Base-by-base conservation (phyloP, 2,888 invertebrate species). In the Teleogryllus oceanicus region DNA sequence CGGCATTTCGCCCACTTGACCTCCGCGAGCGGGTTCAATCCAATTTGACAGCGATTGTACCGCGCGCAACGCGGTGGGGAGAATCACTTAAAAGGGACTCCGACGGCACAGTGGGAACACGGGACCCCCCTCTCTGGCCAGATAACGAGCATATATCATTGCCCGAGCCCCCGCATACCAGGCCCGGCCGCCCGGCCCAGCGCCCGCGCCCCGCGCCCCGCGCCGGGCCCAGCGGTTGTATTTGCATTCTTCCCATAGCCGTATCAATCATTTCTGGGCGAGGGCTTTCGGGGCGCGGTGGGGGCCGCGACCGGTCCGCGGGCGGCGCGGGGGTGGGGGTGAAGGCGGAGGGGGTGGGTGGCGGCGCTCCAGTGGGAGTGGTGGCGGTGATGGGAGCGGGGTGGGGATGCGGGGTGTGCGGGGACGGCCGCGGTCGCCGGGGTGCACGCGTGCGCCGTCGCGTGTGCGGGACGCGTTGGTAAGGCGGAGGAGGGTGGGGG, bases 111-210 rank as follows among this genome's bases (percentile, higher is more conserved):
- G 16, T 62, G 62, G 62, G 62, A 62, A 62, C 62, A 62, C 62
- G 62, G n/a, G 62, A 62, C 62, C 62, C 62, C 62, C 62, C 62
- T 62, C 62, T 62, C 62, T 62, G 62, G 62, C 62, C 1, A 62
- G 62, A 62, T 62, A 62, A 62, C 62, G 62, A 62, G 62, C 62
- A 62, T 62, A 62, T 62, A 62, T 62, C 62, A 62, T 62, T 62
- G 62, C 62, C 62, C n/a, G 62, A 62, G 62, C 16, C 62, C 62
- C 62, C n/a, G 62, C 62, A 62, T 62, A 62, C 62, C 62, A 62
- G 62, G n/a, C 62, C 12, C 62, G 62, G n/a, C 62, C 62, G 62
- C 13, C 62, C 62, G 62, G 4, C 62, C 5, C 62, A 18, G 62
- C 13, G 62, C n/a, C 62, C 62, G 16, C 62, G 62, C n/a, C 16